Conservation (phyloP, 2,113 vertebrate species). For the Larimichthys crocea region DNA sequence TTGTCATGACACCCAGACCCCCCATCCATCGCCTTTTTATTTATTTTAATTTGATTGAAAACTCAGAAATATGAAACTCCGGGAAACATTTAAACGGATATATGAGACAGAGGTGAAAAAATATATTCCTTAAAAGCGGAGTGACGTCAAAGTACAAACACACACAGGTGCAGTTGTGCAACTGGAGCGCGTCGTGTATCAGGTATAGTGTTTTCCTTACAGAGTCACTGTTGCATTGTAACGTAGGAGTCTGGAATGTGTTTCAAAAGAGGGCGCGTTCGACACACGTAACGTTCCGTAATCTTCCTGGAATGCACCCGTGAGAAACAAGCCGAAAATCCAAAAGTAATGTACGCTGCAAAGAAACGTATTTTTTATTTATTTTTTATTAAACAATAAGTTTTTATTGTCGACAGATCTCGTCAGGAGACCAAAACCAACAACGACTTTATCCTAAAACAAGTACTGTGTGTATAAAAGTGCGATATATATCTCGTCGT, state of each 20-base stretch:
- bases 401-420: too few relatives aligned
- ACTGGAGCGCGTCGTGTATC: neutral
- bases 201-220: slow-evolving; percentile 2
- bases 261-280: slow-evolving; percentile 50
- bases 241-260: slow-evolving; percentile 41
- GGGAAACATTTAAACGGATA: neutral
- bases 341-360: neutral
- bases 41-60: neutral
- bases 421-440: neutral
- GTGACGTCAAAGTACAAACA: neutral
- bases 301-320: slow-evolving; percentile 34
- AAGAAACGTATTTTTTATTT: neutral
- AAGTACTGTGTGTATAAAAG: too few relatives aligned
- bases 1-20: slow-evolving; percentile 52
- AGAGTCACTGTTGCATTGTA: neutral
- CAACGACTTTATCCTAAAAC: neutral
- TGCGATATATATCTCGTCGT: too few relatives aligned
- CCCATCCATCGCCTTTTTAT: neutral
- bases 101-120: neutral
- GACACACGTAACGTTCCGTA: neutral
- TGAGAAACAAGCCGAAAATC: neutral
- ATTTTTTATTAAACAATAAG: neutral
- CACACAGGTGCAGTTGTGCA: neutral
- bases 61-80: neutral
- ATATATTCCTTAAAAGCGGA: neutral